A percentile compares a stretch with the other conserved stretches of the same genome.
Conservation (phyloP, 2,113 vertebrate genomes). For the Dromas ardeola region DNA sequence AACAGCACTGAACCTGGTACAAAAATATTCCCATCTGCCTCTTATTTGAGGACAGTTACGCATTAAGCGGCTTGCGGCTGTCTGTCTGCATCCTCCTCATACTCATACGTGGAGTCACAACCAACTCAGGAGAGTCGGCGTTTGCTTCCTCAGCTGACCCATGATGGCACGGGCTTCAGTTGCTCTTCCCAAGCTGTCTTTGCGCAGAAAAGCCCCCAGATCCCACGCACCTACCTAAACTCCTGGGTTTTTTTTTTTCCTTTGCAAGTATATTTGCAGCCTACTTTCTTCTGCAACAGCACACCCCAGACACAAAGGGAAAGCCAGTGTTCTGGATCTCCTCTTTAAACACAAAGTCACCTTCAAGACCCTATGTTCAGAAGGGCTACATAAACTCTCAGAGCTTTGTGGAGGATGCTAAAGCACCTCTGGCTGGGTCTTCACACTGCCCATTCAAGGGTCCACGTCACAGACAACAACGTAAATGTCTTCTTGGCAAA, state of each 20-base stretch:
- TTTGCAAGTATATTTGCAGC: not conserved
- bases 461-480: not conserved
- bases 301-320: not conserved
- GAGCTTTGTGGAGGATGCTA: not conserved
- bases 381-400: not conserved
- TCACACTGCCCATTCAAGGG: not conserved
- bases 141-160: not conserved
- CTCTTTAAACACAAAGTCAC: not conserved
- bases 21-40: not conserved
- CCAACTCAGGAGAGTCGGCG: not conserved
- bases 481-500: not conserved
- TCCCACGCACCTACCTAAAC: not conserved
- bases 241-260: not conserved
- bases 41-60: not conserved
- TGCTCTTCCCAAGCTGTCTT: not conserved
- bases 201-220: not conserved
- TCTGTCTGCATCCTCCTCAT: not conserved
- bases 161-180: not conserved
- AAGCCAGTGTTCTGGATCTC: not conserved
- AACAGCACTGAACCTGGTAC: not conserved
- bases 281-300: not conserved
- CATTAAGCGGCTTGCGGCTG: not conserved
- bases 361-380: not conserved
- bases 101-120: rapidly evolving
- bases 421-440: not conserved